Evolutionary conservation across 1,140 invertebrate species (phyloP).

Genomic region (Manduca sexta): DNA sequence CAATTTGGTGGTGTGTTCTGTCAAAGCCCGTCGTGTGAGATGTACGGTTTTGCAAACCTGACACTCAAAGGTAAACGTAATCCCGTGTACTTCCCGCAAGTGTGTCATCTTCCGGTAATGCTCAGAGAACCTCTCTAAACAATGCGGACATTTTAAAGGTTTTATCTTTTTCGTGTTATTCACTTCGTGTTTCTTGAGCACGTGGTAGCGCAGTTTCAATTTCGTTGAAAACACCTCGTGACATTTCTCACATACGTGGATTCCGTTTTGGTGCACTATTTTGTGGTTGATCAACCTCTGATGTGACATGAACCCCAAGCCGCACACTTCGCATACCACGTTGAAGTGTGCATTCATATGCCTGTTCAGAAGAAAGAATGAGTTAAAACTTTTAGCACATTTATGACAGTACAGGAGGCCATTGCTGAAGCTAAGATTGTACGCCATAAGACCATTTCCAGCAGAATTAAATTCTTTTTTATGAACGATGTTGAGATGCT

Average conservation of each 20-base stretch:
- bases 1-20: conserved; percentile 66
- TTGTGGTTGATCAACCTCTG: conserved; percentile 57
- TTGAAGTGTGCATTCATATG: conserved; percentile 64
- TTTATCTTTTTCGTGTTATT: conserved; percentile 46
- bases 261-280: conserved; percentile 53
- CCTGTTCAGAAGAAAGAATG: conserved; percentile 56
- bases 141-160: conserved; percentile 61
- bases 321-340: conserved; percentile 65
- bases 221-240: conserved; percentile 53
- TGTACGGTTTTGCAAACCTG: conserved; percentile 43
- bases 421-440: conserved; percentile 43
- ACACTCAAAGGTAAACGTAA: conserved; percentile 58
- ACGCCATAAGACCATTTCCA: conserved; percentile 58
- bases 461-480: conserved; percentile 57
- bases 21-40: conserved; percentile 47
- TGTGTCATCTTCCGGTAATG: conserved; percentile 64
- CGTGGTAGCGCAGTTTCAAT: conserved; percentile 52
- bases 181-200: conserved; percentile 54
- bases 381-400: conserved; percentile 53
- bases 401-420: conserved; percentile 52
- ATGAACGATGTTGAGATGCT: conserved; percentile 39
- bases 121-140: conserved; percentile 57
- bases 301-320: conserved; percentile 61
- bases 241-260: conserved; percentile 54
- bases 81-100: conserved; percentile 55